A percentile compares a stretch with the other conserved stretches of the same genome.
These are phyloP conservation scores for Selene dorsalis DNA, from an alignment of 2,797 vertebrate species.

Conservation along the genomic window DNA sequence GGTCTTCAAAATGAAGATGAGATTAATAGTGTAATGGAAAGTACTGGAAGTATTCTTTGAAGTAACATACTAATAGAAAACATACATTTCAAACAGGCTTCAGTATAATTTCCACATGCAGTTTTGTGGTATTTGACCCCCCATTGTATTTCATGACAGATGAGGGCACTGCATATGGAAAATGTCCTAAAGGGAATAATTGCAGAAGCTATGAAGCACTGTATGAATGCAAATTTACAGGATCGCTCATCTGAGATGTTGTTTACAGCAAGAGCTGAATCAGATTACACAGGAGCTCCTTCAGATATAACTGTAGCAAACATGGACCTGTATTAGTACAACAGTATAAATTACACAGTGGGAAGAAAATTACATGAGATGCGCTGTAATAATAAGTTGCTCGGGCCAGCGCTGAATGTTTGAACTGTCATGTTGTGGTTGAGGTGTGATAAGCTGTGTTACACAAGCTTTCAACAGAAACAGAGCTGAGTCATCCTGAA, in stretches of 20 bases:
- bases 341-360: slow-evolving; percentile 43
- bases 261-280: slow-evolving; percentile 18
- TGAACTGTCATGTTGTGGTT: neutral
- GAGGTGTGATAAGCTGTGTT: slow-evolving; percentile 5
- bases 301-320: neutral
- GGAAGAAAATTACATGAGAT: slow-evolving; percentile 29
- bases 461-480: neutral
- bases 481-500: neutral
- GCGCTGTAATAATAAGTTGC: slow-evolving; percentile 21
- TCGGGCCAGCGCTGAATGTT: neutral
- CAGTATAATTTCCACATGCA: neutral
- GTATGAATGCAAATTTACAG: neutral
- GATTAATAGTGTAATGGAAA: neutral
- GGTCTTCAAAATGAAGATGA: neutral
- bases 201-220: neutral
- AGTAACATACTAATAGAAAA: neutral
- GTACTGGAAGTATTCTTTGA: slow-evolving; percentile 1
- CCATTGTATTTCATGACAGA: neutral
- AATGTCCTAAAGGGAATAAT: neutral
- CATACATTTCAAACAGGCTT: neutral
- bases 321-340: slow-evolving; percentile 21
- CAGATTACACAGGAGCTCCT: neutral
- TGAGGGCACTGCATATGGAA: neutral
- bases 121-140: neutral
- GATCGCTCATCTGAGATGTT: slow-evolving; percentile 5